These are phyloP conservation scores for Nyctibius grandis DNA, from an alignment of 2,797 vertebrate genomes.

Conservation along the genomic window DNA sequence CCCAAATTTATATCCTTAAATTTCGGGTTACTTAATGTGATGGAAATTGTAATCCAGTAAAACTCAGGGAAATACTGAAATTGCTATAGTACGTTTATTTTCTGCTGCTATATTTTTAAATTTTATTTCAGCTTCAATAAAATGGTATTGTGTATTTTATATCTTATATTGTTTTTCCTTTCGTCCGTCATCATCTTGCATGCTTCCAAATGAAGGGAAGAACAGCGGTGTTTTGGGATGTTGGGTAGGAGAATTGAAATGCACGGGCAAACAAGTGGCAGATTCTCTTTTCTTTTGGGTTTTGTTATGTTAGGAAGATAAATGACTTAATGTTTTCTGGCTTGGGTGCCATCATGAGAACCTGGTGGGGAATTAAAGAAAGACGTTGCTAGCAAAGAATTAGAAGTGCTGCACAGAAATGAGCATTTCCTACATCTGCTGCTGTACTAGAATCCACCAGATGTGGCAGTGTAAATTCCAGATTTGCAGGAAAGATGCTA, in stretches of 20 bases:
- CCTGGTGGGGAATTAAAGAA: not conserved
- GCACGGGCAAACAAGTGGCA: accelerated
- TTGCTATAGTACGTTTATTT: not conserved
- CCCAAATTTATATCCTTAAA: not conserved
- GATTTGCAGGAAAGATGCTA: not conserved
- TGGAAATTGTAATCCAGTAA: not conserved
- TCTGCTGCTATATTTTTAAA: not conserved
- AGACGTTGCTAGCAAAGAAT: not conserved
- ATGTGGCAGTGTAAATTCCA: accelerated
- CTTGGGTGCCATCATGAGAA: not conserved
- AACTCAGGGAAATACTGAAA: not conserved
- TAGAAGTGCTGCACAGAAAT: not conserved
- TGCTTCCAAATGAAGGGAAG: not conserved
- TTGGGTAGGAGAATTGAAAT: not conserved
- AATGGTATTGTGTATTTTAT: not conserved
- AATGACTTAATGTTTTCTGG: not conserved
- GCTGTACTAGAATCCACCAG: not conserved
- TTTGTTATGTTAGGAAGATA: not conserved
- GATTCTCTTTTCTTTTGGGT: not conserved
- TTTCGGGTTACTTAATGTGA: not conserved
- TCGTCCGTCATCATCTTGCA: accelerated
- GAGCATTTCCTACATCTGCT: not conserved
- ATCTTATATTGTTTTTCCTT: not conserved
- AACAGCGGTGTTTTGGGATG: not conserved
- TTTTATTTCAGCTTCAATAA: constrained; percentile 25